phyloP scores from a whole-genome alignment of 2,888 invertebrate genomes.

The Pristionchus entomophagus region DNA sequence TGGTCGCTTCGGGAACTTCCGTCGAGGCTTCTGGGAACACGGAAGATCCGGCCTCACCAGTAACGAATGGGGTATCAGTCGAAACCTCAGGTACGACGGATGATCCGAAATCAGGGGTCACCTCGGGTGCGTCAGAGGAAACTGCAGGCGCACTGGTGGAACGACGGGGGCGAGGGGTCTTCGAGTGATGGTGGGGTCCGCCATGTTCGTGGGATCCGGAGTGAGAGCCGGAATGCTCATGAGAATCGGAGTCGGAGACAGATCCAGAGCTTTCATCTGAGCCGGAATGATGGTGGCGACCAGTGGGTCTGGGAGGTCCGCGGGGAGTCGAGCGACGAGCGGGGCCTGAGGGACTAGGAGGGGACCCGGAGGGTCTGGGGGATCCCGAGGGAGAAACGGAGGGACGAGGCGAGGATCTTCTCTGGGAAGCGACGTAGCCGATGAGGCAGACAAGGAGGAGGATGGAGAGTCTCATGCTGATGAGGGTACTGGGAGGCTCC shows the following conservation, averaged over 20 bases:
- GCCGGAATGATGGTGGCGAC: neutral
- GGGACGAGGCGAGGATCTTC: neutral
- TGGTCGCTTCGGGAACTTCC: too few species aligned
- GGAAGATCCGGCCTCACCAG: too few species aligned
- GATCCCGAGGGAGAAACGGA: neutral
- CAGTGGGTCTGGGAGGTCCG: neutral
- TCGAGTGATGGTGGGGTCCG: neutral
- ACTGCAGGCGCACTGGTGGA: too few species aligned
- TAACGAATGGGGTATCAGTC: neutral
- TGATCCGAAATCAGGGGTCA: too few species aligned
- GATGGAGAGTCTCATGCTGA: neutral
- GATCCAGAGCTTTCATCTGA: neutral
- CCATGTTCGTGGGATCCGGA: neutral
- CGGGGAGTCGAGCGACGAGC: neutral
- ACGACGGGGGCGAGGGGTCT: too few species aligned
- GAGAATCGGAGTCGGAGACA: neutral
- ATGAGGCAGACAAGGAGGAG: neutral
- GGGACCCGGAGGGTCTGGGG: neutral
- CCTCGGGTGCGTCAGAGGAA: too few species aligned
- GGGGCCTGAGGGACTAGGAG: neutral
- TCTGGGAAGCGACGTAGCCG: neutral
- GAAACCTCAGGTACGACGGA: too few species aligned
- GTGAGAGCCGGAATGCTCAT: neutral
- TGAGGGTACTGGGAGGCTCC: neutral
- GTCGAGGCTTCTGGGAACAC: too few species aligned